A percentile compares a stretch with the other conserved stretches of the same genome.
phyloP scores from a whole-genome alignment of 2,797 vertebrate genomes.

The Danio choprae region DNA sequence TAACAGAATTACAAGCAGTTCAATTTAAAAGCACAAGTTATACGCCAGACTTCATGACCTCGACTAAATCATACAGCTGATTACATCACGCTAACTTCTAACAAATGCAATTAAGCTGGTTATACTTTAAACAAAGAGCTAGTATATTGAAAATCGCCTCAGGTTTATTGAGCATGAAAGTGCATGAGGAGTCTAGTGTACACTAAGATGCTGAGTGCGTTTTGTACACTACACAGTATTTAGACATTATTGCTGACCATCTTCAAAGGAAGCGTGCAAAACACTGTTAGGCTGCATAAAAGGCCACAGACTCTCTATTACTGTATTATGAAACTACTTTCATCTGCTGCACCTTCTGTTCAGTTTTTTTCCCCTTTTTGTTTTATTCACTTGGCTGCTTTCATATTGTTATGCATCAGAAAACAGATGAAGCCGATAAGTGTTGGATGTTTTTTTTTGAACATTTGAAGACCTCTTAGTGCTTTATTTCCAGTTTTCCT shows the following conservation, averaged over 20 bases:
- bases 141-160: background rate
- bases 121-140: background rate
- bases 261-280: constrained; percentile 37
- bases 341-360: constrained; percentile 39
- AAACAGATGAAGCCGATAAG: constrained; percentile 25
- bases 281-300: constrained; percentile 11
- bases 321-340: constrained; percentile 39
- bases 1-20: background rate
- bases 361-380: background rate
- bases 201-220: background rate
- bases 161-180: background rate
- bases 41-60: constrained; percentile 17
- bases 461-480: constrained; percentile 10
- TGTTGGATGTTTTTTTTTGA: constrained; percentile 25
- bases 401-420: constrained; percentile 37
- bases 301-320: constrained; percentile 22
- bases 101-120: background rate
- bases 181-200: background rate
- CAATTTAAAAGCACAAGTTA: background rate
- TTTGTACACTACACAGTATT: constrained; percentile 11
- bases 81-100: constrained; percentile 2
- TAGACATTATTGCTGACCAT: constrained; percentile 19
- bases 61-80: background rate
- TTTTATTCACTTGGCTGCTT: constrained; percentile 41
- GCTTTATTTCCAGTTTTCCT: constrained; percentile 20